Base-by-base conservation (phyloP, 2,888 invertebrate species). In the Nomada fucata region DNA sequence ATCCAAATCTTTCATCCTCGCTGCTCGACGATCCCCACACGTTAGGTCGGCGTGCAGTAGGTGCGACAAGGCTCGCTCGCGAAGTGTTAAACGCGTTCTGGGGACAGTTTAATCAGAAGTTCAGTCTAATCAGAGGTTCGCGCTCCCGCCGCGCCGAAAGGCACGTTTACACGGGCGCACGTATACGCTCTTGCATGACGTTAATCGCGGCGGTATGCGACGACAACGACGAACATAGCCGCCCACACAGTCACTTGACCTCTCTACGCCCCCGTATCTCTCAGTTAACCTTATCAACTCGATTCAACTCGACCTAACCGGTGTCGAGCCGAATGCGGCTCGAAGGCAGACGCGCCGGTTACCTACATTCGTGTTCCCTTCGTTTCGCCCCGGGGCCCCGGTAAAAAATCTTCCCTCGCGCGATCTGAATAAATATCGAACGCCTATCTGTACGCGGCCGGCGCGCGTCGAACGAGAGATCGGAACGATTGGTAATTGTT, bases 261-360 rank as follows among this genome's bases (percentile, higher is more conserved):
- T 93, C 92, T 85, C 91, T 87, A 92, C 91, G 93, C 93, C 92
- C 91, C 92, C 93, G 90, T 91, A 92, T 91, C 91, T 91, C 89
- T 88, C 90, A 93, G 91, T 93, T 93, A 93, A 93, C 93, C 93
- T 93, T 93, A 93, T 93, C 92, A 93, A 93, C 90, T 92, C 89
- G 91, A 90, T 91, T 91, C 91, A 90, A 91, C 89, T 91, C 90
- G 90, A 90, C 88, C 91, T 91, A 91, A 93, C 89, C 89, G 89
- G 88, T 84, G 89, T 86, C 81, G 81, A 81, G 29, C 71, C 82
- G 82, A 67, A 67, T 72, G 67, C 69, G 26, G 29, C 71, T 75
- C 71, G 61, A 63, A 55, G 60, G 47, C 52, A 74, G 64, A 71
- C 83, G 65, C 73, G 74, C 71, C 60, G 83, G 73, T 83, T 83